Base-by-base conservation (phyloP, 2,113 vertebrate genomes). In the Gracilinanus agilis region DNA sequence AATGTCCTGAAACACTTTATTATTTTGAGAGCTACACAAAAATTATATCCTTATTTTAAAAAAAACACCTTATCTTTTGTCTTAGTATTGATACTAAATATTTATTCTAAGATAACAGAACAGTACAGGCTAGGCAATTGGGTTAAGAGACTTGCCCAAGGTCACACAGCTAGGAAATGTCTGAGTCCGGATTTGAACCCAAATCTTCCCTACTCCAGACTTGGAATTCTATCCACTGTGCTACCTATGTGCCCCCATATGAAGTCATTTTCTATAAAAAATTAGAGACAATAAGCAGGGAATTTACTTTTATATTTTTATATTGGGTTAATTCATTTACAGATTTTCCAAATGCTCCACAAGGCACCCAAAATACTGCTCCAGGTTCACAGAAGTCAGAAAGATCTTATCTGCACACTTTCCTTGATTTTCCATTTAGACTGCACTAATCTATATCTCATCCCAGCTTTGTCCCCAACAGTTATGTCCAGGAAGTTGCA, bases 21-120 rank as follows among this genome's bases (percentile, higher is more conserved):
- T 67, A 29, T 53, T 89, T 21, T n/a, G 91, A 96, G 91, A 93
- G 34, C 92, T 92, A 34, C 29, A 67, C 29, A 67, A 34, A 61
- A 67, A 67, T n/a, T n/a, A n/a, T n/a, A n/a, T n/a, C n/a, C n/a
- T n/a, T n/a, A n/a, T n/a, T n/a, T n/a, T n/a, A n/a, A n/a, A n/a
- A n/a, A n/a, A n/a, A n/a, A n/a, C n/a, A n/a, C n/a, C n/a, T 49
- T 49, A 49, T 49, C 49, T 3, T 49, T 49, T 49, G 49, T 49
- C 49, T 49, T 49, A 49, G 49, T 49, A 49, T 49, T 49, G 49
- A 49, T 49, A 49, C 49, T 49, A 49, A 49, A 49, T 49, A 49
- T 49, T 49, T 49, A 49, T 49, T 49, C 49, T 49, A 49, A 49
- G 49, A 49, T 5, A 49, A 49, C 49, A 49, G 49, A 49, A 49